phyloP scores from a whole-genome alignment of 2,888 invertebrate genomes.

The Euzetes globulus region DNA sequence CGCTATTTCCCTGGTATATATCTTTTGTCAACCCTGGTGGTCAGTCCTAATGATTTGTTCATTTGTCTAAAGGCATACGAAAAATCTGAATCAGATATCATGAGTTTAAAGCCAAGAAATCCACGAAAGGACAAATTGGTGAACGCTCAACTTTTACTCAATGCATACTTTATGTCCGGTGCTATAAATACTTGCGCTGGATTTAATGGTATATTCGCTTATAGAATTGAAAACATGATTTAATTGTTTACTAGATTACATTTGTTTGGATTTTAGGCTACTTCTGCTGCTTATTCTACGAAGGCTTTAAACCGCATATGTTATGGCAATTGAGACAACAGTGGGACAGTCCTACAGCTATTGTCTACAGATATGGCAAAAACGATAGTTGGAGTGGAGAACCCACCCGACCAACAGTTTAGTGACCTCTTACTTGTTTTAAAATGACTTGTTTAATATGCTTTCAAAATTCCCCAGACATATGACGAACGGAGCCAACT shows the following conservation, averaged over 20 bases:
- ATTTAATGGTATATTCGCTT: slow-evolving; percentile 89
- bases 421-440: too few species aligned
- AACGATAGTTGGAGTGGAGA: slow-evolving; percentile 43
- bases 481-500: slow-evolving; percentile 46
- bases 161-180: slow-evolving; percentile 89
- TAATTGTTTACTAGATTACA: slow-evolving; percentile 42
- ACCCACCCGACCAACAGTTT: too few species aligned
- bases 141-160: slow-evolving; percentile 60
- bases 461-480: slow-evolving; percentile 44
- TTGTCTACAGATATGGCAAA: slow-evolving; percentile 39
- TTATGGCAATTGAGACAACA: slow-evolving; percentile 52
- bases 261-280: slow-evolving; percentile 75
- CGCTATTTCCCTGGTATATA: slow-evolving; percentile 46
- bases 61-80: slow-evolving; percentile 45
- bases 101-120: slow-evolving; percentile 55
- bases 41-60: too few species aligned
- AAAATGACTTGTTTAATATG: too few species aligned
- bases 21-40: too few species aligned
- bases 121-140: slow-evolving; percentile 50
- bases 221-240: slow-evolving; percentile 91
- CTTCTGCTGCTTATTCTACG: slow-evolving; percentile 99
- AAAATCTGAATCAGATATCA: slow-evolving; percentile 48
- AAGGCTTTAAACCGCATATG: slow-evolving; percentile 70
- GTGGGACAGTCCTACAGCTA: slow-evolving; percentile 52
- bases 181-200: slow-evolving; percentile 55